Percentiles rank a stretch among this genome's conserved stretches.
phyloP scores from a whole-genome alignment of 2,888 invertebrate species.

The Hypselothyrea guttata region DNA sequence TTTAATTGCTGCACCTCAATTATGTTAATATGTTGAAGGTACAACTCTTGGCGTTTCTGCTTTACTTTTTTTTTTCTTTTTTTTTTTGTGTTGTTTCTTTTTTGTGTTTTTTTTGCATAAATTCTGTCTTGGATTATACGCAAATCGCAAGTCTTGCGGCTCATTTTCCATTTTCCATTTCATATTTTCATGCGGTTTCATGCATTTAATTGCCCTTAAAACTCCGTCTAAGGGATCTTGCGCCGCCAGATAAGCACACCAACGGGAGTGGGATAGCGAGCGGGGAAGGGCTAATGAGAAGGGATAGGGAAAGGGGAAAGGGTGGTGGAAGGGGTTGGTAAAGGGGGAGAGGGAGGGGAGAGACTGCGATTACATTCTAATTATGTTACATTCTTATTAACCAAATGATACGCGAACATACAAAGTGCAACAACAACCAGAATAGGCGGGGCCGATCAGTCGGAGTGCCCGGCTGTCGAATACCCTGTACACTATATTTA shows the following conservation, averaged over 20 bases:
- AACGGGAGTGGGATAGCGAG: background rate
- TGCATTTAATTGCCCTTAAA: constrained; percentile 60
- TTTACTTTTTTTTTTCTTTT: background rate
- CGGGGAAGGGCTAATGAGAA: too few relatives aligned
- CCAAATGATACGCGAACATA: constrained; percentile 49
- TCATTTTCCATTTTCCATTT: constrained; percentile 30
- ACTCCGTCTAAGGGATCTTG: background rate
- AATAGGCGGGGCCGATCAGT: too few relatives aligned
- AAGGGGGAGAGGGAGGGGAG: background rate
- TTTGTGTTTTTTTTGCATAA: constrained; percentile 53
- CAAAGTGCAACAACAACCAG: constrained; percentile 1
- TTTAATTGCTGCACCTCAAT: constrained; percentile 65
- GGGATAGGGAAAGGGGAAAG: background rate
- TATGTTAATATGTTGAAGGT: constrained; percentile 56
- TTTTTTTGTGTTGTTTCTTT: constrained; percentile 26
- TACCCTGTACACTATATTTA: too few relatives aligned
- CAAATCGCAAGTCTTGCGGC: constrained; percentile 50
- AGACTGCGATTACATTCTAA: constrained; percentile 63
- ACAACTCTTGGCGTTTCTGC: constrained; percentile 22
- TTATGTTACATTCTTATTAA: constrained; percentile 56
- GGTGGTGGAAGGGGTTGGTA: background rate
- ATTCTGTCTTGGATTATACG: constrained; percentile 66
- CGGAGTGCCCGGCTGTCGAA: too few relatives aligned
- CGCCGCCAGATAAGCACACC: too few relatives aligned
- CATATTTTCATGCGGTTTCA: constrained; percentile 49